These are phyloP conservation scores for Macaria liturata DNA, from an alignment of 2,888 invertebrate species.

Conservation along the genomic window DNA sequence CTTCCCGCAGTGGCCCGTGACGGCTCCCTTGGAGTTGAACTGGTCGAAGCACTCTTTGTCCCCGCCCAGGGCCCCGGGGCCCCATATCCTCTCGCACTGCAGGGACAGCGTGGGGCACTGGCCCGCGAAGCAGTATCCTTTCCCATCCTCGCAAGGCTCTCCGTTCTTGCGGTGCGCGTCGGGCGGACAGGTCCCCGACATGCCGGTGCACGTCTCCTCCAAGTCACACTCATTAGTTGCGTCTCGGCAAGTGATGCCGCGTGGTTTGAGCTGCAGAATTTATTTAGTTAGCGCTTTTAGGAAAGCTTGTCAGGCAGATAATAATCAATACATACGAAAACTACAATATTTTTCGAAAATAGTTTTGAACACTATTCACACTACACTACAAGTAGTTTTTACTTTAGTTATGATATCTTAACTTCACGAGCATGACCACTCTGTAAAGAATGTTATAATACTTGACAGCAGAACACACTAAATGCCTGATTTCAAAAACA, in stretches of 20 bases:
- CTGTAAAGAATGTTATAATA: too few relatives aligned
- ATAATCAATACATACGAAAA: too few relatives aligned
- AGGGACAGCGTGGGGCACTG: conserved; percentile 93
- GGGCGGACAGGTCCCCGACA: conserved; percentile 93
- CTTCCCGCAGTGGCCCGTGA: conserved; percentile 97
- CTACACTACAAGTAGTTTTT: too few relatives aligned
- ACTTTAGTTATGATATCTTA: too few relatives aligned
- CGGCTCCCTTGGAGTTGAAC: conserved; percentile 97
- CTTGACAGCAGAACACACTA: too few relatives aligned
- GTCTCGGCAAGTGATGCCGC: conserved; percentile 93
- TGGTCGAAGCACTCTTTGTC: conserved; percentile 96
- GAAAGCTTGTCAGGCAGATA: too few relatives aligned
- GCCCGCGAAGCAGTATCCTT: conserved; percentile 96
- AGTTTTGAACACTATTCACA: too few relatives aligned
- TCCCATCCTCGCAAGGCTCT: conserved; percentile 88
- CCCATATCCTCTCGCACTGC: conserved; percentile 98
- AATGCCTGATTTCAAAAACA: too few relatives aligned
- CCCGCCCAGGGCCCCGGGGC: conserved; percentile 91
- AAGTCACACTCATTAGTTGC: conserved; percentile 97
- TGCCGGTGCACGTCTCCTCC: conserved; percentile 96
- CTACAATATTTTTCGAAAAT: too few relatives aligned
- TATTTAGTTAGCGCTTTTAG: too few relatives aligned
- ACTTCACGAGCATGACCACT: too few relatives aligned
- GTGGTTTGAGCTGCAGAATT: conserved; percentile 84
- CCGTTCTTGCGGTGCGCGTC: conserved; percentile 98